Evolutionary conservation across 1,140 invertebrate species (phyloP), one percentile per base, ranked within the genome.

Genomic region (Drosophila paulistorum): DNA sequence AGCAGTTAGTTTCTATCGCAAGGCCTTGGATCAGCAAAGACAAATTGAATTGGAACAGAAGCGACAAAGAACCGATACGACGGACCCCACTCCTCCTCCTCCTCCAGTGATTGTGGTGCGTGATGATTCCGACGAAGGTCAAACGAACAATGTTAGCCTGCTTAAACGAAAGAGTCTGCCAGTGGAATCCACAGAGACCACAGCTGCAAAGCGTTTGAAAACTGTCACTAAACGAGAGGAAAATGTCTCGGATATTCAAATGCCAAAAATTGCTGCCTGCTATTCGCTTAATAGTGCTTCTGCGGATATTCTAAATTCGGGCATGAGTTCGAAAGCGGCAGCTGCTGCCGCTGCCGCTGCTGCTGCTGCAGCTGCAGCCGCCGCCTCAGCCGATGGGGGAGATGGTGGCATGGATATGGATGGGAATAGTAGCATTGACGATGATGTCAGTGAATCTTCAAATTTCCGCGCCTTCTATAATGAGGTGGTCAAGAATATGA

Each of bases 401-500:
- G 41, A 7, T 26, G 41, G 5, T 64, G 0, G 11, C 30, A 30
- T 6, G 5, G 61, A 71, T 2, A 58, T 65, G 14, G 65, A 81
- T 5, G 37, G 37, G 1, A 37, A 11, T 11, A 23, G 17, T 10
- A 51, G 20, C 17, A 51, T 51, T 23, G 41, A 7, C 55, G 0
- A 23, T 37, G 35, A 11, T 11, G 61, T 68, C 1, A 58, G 58
- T 13, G 66, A 81, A 3, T 54, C 75, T 7, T 33, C 51, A 13
- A 66, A 67, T 9, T 78, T 84, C 51, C 66, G 73, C 0, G 55
- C 74, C 13, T 80, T 82, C 23, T 91, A 80, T 59, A 79, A 86
- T 42, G 81, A 86, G 23, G 90, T 91, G 1, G 86, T 91, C 0
- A 77, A 79, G 33, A 91, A 86, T 39, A 91, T 91, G 90, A 91